Evolutionary conservation across 1,140 invertebrate genomes (phyloP).

Genomic region (Doryteuthis pealeii): DNA sequence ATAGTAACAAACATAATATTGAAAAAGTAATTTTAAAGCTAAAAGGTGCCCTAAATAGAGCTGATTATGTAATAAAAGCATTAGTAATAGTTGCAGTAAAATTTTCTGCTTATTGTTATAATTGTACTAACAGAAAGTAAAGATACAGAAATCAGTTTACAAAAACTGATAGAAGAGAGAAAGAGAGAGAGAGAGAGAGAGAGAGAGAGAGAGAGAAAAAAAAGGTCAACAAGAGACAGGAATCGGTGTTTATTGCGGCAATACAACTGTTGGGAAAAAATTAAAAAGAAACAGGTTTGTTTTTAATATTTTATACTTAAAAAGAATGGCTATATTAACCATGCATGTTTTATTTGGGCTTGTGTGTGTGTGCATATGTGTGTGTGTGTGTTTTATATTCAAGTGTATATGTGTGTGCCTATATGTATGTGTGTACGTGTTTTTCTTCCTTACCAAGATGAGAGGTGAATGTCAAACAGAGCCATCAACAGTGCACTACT

Average conservation of each 20-base stretch:
- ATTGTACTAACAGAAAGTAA: too few relatives aligned
- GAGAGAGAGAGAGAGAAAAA: neutral
- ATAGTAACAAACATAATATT: too few relatives aligned
- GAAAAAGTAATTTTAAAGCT: too few relatives aligned
- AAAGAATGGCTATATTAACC: neutral
- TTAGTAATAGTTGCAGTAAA: too few relatives aligned
- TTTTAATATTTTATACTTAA: neutral
- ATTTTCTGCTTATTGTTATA: too few relatives aligned
- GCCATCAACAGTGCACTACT: slow-evolving; percentile 2
- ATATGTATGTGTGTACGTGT: neutral
- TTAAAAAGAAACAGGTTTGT: neutral
- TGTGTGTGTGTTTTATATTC: too few relatives aligned
- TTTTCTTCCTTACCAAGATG: neutral
- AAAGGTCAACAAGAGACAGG: slow-evolving; percentile 4
- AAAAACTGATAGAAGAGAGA: neutral
- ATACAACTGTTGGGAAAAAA: slow-evolving; percentile 7
- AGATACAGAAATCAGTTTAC: neutral
- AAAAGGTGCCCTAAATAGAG: too few relatives aligned
- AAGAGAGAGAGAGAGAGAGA: neutral
- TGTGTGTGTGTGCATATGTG: too few relatives aligned
- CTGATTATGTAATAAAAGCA: too few relatives aligned
- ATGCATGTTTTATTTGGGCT: neutral
- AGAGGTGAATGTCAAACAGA: neutral
- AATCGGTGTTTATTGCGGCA: slow-evolving; percentile 4
- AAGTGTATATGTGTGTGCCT: too few relatives aligned